A percentile compares a stretch with the other conserved stretches of the same genome.
Evolutionary conservation across 2,113 vertebrate genomes (phyloP).

Genomic region (Zingel zingel): DNA sequence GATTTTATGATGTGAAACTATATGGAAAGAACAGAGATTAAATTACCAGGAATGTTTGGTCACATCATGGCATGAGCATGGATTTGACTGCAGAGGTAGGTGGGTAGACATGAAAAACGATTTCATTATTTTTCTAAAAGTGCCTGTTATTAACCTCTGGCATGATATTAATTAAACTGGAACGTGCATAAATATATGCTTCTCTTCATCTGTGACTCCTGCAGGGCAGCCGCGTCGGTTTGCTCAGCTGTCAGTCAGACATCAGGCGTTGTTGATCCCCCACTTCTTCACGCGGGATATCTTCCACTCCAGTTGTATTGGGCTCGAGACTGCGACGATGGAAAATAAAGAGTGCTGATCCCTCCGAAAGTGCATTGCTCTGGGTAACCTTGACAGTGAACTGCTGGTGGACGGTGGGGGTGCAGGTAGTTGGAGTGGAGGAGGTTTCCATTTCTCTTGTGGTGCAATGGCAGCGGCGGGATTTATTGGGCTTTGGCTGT

Average conservation of each 20-base stretch:
- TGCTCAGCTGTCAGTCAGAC: conserved; percentile 55
- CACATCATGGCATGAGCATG: not conserved
- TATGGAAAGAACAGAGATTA: conserved; percentile 29
- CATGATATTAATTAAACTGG: conserved; percentile 54
- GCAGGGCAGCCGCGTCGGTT: conserved; percentile 33
- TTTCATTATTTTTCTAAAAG: not conserved
- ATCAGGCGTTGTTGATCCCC: not conserved
- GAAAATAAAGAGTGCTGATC: conserved; percentile 70
- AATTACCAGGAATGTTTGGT: not conserved
- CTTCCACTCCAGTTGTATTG: conserved; percentile 18
- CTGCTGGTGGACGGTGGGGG: conserved; percentile 41
- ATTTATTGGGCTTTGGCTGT: conserved; percentile 82
- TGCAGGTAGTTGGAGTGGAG: conserved; percentile 25
- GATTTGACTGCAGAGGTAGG: not conserved
- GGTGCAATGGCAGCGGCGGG: conserved; percentile 52
- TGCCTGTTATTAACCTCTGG: conserved; percentile 32
- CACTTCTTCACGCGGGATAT: conserved; percentile 16
- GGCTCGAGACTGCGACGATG: conserved; percentile 34
- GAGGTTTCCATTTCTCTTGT: conserved; percentile 77
- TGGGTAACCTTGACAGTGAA: conserved; percentile 72
- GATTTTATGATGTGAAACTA: conserved; percentile 47
- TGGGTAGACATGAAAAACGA: not conserved
- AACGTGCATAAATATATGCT: conserved; percentile 64
- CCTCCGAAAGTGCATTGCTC: conserved; percentile 46
- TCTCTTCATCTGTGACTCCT: conserved; percentile 37